Evolutionary conservation across 2,113 vertebrate species (phyloP), one percentile per base, ranked within the genome.

Genomic region (Ammospiza nelsoni): DNA sequence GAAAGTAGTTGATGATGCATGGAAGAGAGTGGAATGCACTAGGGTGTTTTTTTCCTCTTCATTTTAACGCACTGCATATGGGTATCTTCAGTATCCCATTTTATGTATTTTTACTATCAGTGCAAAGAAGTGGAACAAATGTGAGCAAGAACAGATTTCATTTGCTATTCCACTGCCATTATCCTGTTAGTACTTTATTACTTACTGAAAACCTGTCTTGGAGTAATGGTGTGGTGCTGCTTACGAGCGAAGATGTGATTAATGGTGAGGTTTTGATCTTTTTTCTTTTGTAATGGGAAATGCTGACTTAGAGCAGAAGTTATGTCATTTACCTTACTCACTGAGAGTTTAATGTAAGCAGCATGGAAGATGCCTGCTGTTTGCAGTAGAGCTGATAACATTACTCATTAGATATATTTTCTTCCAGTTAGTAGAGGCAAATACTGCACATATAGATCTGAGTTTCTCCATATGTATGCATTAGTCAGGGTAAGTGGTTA

Each of bases 61-160:
- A n/a, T 71, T 95, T 87, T 89, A 82, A 72, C 1, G 0, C 52
- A 25, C 41, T 87, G 81, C 54, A 37, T 91, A 61, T 94, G 87
- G 86, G n/a, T 92, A 81, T 91, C 66, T 84, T 87, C 77, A 78
- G 57, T 89, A 62, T 91, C 69, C 58, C 41, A 23, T 87, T 95
- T 95, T 92, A 96, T 93, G 83, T 89, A 89, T 95, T 96, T 96
- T 94, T 95, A 94, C 81, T 95, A 37, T 95, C 84, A 65, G 84
- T 69, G 89, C 95, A 95, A 90, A 84, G 91, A 65, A 96, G 94
- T 94, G 95, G 95, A 96, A 95, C 91, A 91, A 95, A 95, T 95
- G 92, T 84, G 87, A 82, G 69, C 66, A 89, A 82, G 95, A 92
- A 91, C 3, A 15, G 87, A 94, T 95, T 92, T 94, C 81, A 92